Base-by-base conservation (phyloP, 2,888 invertebrate genomes). In the Drosophila meridiana region DNA sequence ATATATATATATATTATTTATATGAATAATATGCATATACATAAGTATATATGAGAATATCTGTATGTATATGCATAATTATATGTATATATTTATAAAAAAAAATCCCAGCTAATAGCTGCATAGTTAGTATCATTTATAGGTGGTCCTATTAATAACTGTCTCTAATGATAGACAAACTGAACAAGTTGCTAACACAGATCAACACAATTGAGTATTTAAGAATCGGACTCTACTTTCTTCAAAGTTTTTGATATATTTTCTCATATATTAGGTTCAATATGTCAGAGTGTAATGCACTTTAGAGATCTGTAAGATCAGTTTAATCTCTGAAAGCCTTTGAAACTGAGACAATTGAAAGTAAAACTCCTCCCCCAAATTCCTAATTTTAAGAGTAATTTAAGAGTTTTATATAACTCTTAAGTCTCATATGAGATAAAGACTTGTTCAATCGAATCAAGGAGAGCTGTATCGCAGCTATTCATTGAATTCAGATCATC, bases 41-140 rank as follows among this genome's bases (percentile, higher is more conserved):
- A 1, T 47, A 43, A 26, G 4, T n/a, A 56, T 40, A 5, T 11
- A 7, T 38, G 20, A 20, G 20, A 20, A 20, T 20, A 20, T 32
- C 32, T 32, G 4, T 32, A 28, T 8, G 30, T 2, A n/a, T 47
- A 11, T 9, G 4, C 50, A 50, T 14, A 32, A 14, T 7, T 30
- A 14, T 11, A 20, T 59, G 5, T 34, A 1, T 42, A 40, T 28
- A 7, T 14, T 11, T 45, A 28, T 13, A 28, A 28, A 28, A 32
- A 32, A 32, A 30, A 20, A 0, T 43, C 5, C 5, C 11, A 30
- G 5, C 9, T 34, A 8, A 36, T 30, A 47, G 20, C 30, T 57
- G 63, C 43, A 28, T 26, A 32, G 32, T 45, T 28, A 14, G 38
- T 67, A 40, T 55, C 38, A 47, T 55, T 67, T 28, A 8, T 48